Evolutionary conservation across 2,113 vertebrate species (phyloP), one percentile per base, ranked within the genome.

Genomic region (Ciconia boyciana): DNA sequence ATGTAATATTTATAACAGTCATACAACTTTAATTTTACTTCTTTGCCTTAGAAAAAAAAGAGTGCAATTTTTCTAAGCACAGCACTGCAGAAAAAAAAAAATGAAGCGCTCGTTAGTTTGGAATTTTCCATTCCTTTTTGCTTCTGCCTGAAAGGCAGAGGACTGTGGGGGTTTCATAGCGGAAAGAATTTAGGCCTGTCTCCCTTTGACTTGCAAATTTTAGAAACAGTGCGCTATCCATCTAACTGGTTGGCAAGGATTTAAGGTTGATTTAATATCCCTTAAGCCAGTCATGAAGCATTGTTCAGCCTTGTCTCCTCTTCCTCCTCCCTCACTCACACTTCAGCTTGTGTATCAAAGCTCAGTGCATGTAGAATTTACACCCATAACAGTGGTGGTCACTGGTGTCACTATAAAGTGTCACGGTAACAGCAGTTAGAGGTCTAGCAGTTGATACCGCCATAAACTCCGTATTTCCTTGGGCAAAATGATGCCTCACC

Each of bases 11-110:
- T 98, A 98, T 98, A 96, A 97, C 89, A 95, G 94, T 97, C 97
- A 98, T 98, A 97, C 98, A 98, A 98, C 93, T 98, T 98, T 98
- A 98, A 98, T 98, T 98, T 98, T 98, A 94, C 92, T 96, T 97
- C 95, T 97, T 97, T 97, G 94, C 96, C 96, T 91, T 94, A 92
- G 94, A 97, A 98, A 96, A 83, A 95, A 97, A 97, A 92, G 24
- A 97, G 80, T 88, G 71, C 93, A 93, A 87, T 96, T 97, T 97
- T 95, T 95, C 93, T 97, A 97, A 96, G 89, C 96, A 95, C 96
- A 96, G 96, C 92, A 94, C 84, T 96, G 92, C 75, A 97, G 91
- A 89, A 89, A 69, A 83, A 91, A 89, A 95, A 96, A 96, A 94
- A 91, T n/a, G 82, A 94, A 97, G 44, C 1, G 41, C 97, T 97